phyloP scores from a whole-genome alignment of 1,140 invertebrate genomes.

The Drosophila asahinai region DNA sequence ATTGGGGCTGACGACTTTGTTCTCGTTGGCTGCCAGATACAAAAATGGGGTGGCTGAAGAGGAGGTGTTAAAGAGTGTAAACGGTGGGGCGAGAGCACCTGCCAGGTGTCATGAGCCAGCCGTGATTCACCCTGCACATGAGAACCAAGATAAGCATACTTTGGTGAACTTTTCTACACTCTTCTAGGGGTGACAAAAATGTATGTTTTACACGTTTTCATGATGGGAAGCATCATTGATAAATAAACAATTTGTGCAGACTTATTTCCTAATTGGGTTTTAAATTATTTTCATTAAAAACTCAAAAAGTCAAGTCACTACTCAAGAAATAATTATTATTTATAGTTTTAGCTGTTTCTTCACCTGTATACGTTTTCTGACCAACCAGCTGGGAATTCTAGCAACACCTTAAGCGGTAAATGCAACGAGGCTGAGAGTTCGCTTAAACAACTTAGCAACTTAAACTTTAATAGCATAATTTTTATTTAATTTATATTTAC shows the following conservation, averaged over 20 bases:
- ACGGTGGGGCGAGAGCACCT: slow-evolving; percentile 13
- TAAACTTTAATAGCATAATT: neutral
- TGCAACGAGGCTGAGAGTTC: rapidly evolving
- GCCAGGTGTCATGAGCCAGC: slow-evolving; percentile 28
- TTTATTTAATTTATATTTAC: neutral
- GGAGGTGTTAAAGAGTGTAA: slow-evolving; percentile 5
- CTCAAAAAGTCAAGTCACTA: neutral
- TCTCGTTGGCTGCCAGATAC: slow-evolving; percentile 32
- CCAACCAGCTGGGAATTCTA: neutral
- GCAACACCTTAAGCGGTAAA: neutral
- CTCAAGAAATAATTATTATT: neutral
- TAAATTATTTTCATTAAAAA: neutral
- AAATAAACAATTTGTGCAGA: too few relatives aligned
- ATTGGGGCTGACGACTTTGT: slow-evolving; percentile 47
- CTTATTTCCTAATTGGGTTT: neutral
- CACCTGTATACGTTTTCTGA: too few relatives aligned
- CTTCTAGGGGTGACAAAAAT: neutral
- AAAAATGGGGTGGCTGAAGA: neutral
- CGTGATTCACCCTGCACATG: slow-evolving; percentile 37
- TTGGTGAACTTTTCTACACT: neutral
- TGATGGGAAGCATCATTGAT: too few relatives aligned
- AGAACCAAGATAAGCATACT: slow-evolving; percentile 4
- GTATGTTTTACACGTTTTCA: too few relatives aligned
- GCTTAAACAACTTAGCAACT: neutral
- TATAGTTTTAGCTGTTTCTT: neutral